Evolutionary conservation across 2,113 vertebrate species (phyloP).

Genomic region (Sebastes fasciatus): DNA sequence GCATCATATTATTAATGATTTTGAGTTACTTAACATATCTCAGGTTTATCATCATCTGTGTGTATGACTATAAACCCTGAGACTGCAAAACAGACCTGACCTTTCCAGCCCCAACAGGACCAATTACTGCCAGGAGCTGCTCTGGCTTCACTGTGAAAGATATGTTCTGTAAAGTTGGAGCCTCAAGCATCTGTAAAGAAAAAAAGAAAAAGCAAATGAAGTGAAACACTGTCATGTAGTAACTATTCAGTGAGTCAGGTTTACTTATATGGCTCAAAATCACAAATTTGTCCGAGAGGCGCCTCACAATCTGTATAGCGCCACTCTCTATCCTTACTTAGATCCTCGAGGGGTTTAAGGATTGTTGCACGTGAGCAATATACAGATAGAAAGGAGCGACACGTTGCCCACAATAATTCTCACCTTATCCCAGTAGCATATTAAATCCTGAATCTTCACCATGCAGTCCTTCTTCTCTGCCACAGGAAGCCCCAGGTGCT

Average conservation of each 20-base stretch:
- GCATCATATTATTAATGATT: neutral
- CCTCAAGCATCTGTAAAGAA: constrained; percentile 82
- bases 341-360: neutral
- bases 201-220: neutral
- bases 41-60: neutral
- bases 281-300: neutral
- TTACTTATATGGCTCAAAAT: neutral
- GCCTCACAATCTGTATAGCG: neutral
- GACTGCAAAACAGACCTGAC: constrained; percentile 72
- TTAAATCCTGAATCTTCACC: constrained; percentile 87
- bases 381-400: neutral
- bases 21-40: neutral
- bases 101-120: constrained; percentile 96
- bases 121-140: constrained; percentile 92
- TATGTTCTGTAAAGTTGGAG: constrained; percentile 88
- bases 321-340: neutral
- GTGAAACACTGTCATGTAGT: neutral
- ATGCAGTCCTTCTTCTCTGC: constrained; percentile 78
- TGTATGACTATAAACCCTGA: constrained; percentile 8
- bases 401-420: constrained; percentile 26
- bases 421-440: constrained; percentile 92
- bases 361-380: neutral
- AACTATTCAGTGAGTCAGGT: neutral
- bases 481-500: constrained; percentile 63
- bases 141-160: constrained; percentile 88